These are phyloP conservation scores for Pomatorhinus ruficollis DNA, from an alignment of 2,113 vertebrate species.

Conservation along the genomic window DNA sequence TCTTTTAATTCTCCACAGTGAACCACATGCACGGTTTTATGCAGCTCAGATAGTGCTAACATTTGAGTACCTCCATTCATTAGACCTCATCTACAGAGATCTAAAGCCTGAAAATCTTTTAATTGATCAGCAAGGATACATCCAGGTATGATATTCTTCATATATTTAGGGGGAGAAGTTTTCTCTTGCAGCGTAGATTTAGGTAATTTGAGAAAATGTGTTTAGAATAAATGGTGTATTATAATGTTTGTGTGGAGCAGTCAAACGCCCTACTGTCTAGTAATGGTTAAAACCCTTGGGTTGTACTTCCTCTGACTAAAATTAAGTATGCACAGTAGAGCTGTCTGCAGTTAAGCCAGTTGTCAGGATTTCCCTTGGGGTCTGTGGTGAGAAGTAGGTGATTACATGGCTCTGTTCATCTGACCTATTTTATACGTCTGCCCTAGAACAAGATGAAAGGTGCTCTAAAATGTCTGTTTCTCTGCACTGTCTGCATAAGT, in stretches of 20 bases:
- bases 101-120: conserved; percentile 99
- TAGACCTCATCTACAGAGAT: conserved; percentile 99
- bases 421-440: not conserved
- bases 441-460: not conserved
- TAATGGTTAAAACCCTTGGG: not conserved
- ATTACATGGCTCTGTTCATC: conserved; percentile 1
- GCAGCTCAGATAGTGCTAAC: conserved; percentile 99
- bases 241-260: not conserved
- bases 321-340: not conserved
- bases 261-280: not conserved
- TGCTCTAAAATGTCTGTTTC: not conserved
- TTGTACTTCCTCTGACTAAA: not conserved
- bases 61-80: conserved; percentile 99
- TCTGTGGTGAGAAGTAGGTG: conserved; percentile 10
- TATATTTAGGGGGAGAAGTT: not conserved
- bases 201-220: not conserved
- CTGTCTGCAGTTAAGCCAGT: not conserved
- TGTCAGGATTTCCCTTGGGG: conserved; percentile 2
- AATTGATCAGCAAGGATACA: conserved; percentile 99
- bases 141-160: conserved; percentile 86
- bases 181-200: not conserved
- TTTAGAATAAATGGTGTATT: not conserved
- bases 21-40: conserved; percentile 97
- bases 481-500: not conserved
- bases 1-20: conserved; percentile 80